Conservation (phyloP, 2,113 vertebrate species). For the Coryphaenoides rupestris region DNA sequence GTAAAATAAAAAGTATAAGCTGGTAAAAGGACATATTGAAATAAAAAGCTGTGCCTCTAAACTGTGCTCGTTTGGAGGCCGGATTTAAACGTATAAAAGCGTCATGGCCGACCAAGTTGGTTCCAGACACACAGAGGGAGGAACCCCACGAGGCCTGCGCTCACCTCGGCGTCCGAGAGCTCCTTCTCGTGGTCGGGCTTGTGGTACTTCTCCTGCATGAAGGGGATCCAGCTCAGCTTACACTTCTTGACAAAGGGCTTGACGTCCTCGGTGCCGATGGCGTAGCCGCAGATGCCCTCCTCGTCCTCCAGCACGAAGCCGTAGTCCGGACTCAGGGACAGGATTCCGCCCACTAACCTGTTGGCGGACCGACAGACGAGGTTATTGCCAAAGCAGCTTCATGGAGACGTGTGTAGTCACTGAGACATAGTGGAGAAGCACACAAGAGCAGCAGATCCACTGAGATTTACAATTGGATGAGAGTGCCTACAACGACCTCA, state of each 20-base stretch:
- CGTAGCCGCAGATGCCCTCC: slow-evolving; percentile 95
- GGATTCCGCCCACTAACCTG: slow-evolving; percentile 95
- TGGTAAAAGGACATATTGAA: too few relatives aligned
- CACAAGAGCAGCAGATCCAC: too few relatives aligned
- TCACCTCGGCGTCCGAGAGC: slow-evolving; percentile 91
- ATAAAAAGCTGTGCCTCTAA: too few relatives aligned
- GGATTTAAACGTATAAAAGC: too few relatives aligned
- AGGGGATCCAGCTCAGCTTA: slow-evolving; percentile 94
- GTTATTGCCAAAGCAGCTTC: too few relatives aligned
- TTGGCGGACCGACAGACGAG: background rate
- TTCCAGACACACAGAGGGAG: background rate
- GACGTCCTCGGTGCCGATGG: slow-evolving; percentile 91
- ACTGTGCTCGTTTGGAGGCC: too few relatives aligned
- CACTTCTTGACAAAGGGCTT: slow-evolving; percentile 93
- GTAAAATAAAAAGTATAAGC: too few relatives aligned
- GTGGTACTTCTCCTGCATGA: slow-evolving; percentile 97
- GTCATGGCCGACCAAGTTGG: background rate
- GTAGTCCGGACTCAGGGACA: slow-evolving; percentile 92
- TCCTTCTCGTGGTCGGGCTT: slow-evolving; percentile 94
- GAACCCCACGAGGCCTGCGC: slow-evolving; percentile 17
- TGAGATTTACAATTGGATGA: background rate
- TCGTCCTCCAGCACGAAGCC: slow-evolving; percentile 97
- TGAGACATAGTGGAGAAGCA: too few relatives aligned
- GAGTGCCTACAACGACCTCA: slow-evolving; percentile 52
- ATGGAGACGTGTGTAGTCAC: too few relatives aligned